Percentiles rank a stretch among this genome's conserved stretches.
These are phyloP conservation scores for Chloropsis cyanopogon DNA, from an alignment of 2,113 vertebrate genomes.

Conservation along the genomic window DNA sequence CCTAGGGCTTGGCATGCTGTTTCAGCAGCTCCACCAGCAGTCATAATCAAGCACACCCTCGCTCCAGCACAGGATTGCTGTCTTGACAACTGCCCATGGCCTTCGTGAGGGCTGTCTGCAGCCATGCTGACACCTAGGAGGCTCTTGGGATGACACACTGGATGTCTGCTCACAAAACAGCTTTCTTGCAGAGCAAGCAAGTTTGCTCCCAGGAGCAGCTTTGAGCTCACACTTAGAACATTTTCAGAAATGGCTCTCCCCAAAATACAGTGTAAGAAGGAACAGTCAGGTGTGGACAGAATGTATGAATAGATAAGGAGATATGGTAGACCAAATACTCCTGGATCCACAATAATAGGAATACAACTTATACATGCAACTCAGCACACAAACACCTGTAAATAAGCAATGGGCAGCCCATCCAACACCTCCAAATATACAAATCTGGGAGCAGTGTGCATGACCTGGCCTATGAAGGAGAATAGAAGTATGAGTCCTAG, in stretches of 20 bases:
- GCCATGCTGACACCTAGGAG: not conserved
- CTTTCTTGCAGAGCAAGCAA: not conserved
- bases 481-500: fast-evolving
- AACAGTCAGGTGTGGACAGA: not conserved
- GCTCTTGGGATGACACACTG: not conserved
- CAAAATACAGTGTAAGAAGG: not conserved
- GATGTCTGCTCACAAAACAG: not conserved
- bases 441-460: not conserved
- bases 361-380: not conserved
- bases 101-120: not conserved
- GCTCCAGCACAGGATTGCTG: not conserved
- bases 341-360: not conserved
- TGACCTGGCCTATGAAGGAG: not conserved
- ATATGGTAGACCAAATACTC: not conserved
- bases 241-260: not conserved
- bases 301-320: not conserved
- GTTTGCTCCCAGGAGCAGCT: not conserved
- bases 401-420: not conserved
- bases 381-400: not conserved
- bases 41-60: not conserved
- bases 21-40: not conserved
- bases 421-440: not conserved
- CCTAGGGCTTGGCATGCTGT: not conserved
- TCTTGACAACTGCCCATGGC: not conserved
- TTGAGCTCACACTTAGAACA: not conserved